These are phyloP conservation scores for Clanis bilineata DNA, from an alignment of 2,888 invertebrate genomes.

Conservation along the genomic window DNA sequence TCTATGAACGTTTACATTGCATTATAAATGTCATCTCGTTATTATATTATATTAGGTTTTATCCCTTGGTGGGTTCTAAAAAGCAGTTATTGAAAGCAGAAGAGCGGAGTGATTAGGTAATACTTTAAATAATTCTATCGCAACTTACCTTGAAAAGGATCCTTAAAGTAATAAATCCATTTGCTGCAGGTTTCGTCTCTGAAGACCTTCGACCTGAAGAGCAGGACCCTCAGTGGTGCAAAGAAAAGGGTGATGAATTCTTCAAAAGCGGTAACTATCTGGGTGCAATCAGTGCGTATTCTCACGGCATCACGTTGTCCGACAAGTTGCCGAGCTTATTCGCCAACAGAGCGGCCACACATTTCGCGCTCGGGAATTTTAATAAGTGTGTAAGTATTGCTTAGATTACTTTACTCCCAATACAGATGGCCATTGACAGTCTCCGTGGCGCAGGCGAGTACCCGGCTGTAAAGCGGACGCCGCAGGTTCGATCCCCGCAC, in stretches of 20 bases:
- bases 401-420: background rate
- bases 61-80: too few species aligned
- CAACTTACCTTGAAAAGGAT: too few species aligned
- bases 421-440: background rate
- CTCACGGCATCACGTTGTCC: slow-evolving; percentile 88
- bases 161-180: too few species aligned
- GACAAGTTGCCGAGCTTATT: slow-evolving; percentile 88
- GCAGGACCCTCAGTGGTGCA: slow-evolving; percentile 90
- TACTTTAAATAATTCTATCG: too few species aligned
- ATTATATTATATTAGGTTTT: too few species aligned
- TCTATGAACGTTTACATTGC: too few species aligned
- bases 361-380: slow-evolving; percentile 88
- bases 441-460: too few species aligned
- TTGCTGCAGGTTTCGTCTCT: slow-evolving; percentile 83
- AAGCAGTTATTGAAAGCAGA: too few species aligned
- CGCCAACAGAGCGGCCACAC: slow-evolving; percentile 90
- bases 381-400: slow-evolving; percentile 82
- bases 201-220: slow-evolving; percentile 90
- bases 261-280: slow-evolving; percentile 88
- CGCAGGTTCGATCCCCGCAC: too few species aligned
- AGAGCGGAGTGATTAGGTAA: too few species aligned
- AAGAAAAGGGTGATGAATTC: slow-evolving; percentile 91
- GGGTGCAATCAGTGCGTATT: slow-evolving; percentile 91
- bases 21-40: too few species aligned
- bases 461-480: too few species aligned